phyloP scores from a whole-genome alignment of 2,888 invertebrate species.

The Sinohyriopsis cumingii region DNA sequence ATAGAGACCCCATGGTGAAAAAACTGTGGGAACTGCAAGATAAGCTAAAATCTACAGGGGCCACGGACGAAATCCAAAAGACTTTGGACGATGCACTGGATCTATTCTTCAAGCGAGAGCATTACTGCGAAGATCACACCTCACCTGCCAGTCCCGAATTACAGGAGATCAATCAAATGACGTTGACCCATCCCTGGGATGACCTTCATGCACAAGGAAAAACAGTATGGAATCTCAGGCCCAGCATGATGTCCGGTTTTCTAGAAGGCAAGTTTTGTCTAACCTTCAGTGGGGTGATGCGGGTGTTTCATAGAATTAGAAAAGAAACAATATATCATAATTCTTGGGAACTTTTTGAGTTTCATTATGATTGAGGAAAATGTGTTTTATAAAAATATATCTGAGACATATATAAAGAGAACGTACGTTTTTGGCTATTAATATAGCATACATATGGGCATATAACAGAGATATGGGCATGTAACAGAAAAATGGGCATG shows the following conservation, averaged over 20 bases:
- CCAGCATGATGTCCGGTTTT: conserved; percentile 26
- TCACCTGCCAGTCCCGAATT: conserved; percentile 21
- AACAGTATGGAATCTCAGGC: conserved; percentile 18
- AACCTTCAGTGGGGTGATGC: no score
- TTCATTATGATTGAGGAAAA: no score
- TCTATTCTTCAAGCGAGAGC: conserved; percentile 1
- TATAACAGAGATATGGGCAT: no score
- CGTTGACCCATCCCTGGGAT: conserved; percentile 22
- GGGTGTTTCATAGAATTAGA: no score
- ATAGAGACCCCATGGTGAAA: neutral
- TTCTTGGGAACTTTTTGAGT: no score
- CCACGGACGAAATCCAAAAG: neutral
- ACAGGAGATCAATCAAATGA: conserved; percentile 12
- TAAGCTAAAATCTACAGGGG: neutral
- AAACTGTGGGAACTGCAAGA: conserved; percentile 1
- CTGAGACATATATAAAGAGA: no score
- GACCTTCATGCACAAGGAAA: conserved; percentile 26
- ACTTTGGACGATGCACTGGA: conserved; percentile 2
- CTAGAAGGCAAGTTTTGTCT: conserved; percentile 28
- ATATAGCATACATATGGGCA: no score
- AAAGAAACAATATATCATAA: no score
- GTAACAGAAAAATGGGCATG: no score
- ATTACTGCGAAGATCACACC: conserved; percentile 25
- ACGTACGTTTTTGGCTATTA: no score
- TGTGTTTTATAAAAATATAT: no score